These are phyloP conservation scores for Cecidostiba fungosa DNA, from an alignment of 2,888 invertebrate genomes.

Conservation along the genomic window DNA sequence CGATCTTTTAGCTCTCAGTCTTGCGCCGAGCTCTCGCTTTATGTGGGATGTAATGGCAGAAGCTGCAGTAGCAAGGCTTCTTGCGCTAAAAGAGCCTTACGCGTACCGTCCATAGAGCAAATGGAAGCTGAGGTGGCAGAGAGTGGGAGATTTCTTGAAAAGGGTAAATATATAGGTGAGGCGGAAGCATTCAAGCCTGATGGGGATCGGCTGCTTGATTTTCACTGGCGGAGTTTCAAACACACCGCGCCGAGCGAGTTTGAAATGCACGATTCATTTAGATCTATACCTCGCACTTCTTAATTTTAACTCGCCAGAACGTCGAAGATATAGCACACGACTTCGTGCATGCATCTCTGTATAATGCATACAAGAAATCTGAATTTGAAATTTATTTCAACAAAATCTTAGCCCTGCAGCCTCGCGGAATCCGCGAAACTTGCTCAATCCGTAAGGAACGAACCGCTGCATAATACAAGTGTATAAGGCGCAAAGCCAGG, in stretches of 20 bases:
- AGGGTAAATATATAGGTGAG: constrained; percentile 16
- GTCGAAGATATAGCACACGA: no score
- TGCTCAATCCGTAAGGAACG: constrained; percentile 29
- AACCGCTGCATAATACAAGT: constrained; percentile 47
- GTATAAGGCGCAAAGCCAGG: constrained; percentile 8
- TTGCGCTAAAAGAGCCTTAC: constrained; percentile 31
- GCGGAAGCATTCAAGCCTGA: background rate
- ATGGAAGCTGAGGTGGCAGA: constrained; percentile 10
- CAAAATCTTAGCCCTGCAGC: background rate
- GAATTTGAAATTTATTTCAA: constrained; percentile 15
- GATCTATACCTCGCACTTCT: background rate
- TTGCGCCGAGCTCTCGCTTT: constrained; percentile 33
- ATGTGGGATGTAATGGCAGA: constrained; percentile 50
- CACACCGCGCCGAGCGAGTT: background rate
- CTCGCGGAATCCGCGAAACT: constrained; percentile 1
- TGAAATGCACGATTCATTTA: no score
- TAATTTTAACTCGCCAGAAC: background rate
- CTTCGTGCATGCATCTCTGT: background rate
- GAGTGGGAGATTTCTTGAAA: background rate
- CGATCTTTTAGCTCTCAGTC: constrained; percentile 39
- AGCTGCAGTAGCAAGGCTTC: constrained; percentile 12
- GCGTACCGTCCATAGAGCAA: constrained; percentile 14
- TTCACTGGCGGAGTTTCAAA: background rate
- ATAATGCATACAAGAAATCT: background rate
- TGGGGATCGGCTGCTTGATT: constrained; percentile 9